Evolutionary conservation across 2,888 invertebrate genomes (phyloP), one percentile per base, ranked within the genome.

Genomic region (Himalopsyche japonica): DNA sequence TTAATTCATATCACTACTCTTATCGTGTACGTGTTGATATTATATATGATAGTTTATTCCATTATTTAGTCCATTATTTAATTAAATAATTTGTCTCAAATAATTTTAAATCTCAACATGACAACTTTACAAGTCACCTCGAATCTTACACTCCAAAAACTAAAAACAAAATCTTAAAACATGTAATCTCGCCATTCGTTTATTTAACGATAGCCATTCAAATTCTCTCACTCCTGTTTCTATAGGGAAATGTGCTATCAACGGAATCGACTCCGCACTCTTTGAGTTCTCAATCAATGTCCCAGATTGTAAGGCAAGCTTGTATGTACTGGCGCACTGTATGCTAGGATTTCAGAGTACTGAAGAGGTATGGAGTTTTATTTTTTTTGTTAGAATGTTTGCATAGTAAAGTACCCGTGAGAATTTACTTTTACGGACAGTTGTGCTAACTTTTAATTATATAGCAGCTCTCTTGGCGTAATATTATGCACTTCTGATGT

Each of bases 401-500:
- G 85, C 81, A 85, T 85, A 81, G 85, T 81, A 78, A 83, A 85
- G 47, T 64, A 82, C 83, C 85, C 85, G n/a, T 20, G 84, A 78
- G 83, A 70, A 83, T 82, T 27, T n/a, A 70, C 20, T 79, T n/a
- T 15, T 20, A 24, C 77, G 80, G 49, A 48, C 43, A 57, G 79
- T 76, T 43, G 43, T 43, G 43, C 4, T 24, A 24, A 27, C 24
- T 82, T 70, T 64, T 80, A 80, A 30, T 27, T 32, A 32, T 30
- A 77, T 34, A 27, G 27, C 77, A 27, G 77, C 30, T 43, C 43
- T 15, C 43, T 43, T 7, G 43, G 43, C 15, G 43, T 43, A 43
- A 43, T 43, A 43, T 43, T 15, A 70, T 30, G 70, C 30, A 20
- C 70, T 70, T 12, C 30, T 77, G 32, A 77, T 32, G 32, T 30